A percentile compares a stretch with the other conserved stretches of the same genome.
Evolutionary conservation across 2,888 invertebrate genomes (phyloP).

Genomic region (Melanostoma scalare): DNA sequence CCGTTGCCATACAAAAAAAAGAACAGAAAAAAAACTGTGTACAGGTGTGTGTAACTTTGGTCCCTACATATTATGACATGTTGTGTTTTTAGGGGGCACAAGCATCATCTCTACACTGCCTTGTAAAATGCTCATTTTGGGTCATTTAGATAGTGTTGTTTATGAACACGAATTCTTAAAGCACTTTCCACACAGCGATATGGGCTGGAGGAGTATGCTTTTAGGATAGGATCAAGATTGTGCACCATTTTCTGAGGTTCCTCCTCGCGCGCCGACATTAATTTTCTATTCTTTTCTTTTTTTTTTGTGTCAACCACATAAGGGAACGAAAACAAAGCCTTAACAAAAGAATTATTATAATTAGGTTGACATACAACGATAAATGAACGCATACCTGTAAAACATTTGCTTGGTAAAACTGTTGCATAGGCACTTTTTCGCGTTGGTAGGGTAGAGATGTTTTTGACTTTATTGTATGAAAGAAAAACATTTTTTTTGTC

Average conservation of each 20-base stretch:
- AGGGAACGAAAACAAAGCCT: constrained; percentile 16
- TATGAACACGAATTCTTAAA: constrained; percentile 38
- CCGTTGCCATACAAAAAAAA: constrained; percentile 20
- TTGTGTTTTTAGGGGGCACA: constrained; percentile 11
- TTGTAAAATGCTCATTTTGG: constrained; percentile 48
- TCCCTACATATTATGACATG: constrained; percentile 17
- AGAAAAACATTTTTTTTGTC: background rate
- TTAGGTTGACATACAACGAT: constrained; percentile 45
- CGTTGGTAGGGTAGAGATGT: background rate
- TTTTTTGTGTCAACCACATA: constrained; percentile 6
- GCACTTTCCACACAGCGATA: constrained; percentile 10
- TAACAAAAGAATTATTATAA: constrained; percentile 59
- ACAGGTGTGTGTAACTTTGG: background rate
- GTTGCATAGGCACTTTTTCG: constrained; percentile 45
- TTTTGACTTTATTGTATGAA: no score
- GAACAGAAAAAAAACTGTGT: background rate
- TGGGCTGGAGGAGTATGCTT: constrained; percentile 14
- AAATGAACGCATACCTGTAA: constrained; percentile 9
- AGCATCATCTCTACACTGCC: constrained; percentile 27
- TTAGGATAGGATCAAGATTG: constrained; percentile 56
- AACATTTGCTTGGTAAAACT: constrained; percentile 30
- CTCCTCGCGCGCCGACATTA: background rate
- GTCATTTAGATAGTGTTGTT: constrained; percentile 50
- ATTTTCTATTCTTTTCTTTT: background rate
- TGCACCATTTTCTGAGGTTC: constrained; percentile 40